phyloP scores from a whole-genome alignment of 2,113 vertebrate species.

The Cyprinodon tularosa region DNA sequence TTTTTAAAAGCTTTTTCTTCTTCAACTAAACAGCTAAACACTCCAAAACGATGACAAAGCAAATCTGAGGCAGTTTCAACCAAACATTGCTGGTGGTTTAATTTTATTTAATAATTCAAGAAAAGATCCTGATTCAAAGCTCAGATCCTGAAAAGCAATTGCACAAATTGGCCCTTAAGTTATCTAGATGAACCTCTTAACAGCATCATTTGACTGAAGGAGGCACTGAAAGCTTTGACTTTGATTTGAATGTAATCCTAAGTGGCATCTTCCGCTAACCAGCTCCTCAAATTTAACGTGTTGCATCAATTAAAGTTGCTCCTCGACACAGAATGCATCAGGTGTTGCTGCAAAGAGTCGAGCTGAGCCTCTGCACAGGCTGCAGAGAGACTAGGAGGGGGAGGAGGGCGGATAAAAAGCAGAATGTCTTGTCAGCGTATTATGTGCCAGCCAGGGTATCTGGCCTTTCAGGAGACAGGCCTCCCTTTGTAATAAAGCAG shows the following conservation, averaged over 20 bases:
- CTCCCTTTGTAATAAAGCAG: conserved; percentile 86
- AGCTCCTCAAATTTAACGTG: conserved; percentile 7
- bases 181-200: neutral
- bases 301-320: conserved; percentile 36
- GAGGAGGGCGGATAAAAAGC: conserved; percentile 44
- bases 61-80: too few relatives aligned
- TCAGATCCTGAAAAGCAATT: too few relatives aligned
- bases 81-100: too few relatives aligned
- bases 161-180: too few relatives aligned
- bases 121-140: too few relatives aligned
- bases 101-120: too few relatives aligned
- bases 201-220: neutral
- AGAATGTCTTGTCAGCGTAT: conserved; percentile 79
- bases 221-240: neutral
- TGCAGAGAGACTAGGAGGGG: neutral
- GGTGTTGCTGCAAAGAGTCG: conserved; percentile 34
- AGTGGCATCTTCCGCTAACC: neutral
- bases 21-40: neutral
- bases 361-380: conserved; percentile 30
- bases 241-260: neutral
- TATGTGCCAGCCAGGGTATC: conserved; percentile 73
- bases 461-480: conserved; percentile 73
- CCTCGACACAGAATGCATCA: conserved; percentile 29
- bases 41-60: neutral
- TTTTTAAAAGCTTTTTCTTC: too few relatives aligned